These are phyloP conservation scores for Pogona vitticeps DNA, from an alignment of 2,113 vertebrate genomes.

Conservation along the genomic window DNA sequence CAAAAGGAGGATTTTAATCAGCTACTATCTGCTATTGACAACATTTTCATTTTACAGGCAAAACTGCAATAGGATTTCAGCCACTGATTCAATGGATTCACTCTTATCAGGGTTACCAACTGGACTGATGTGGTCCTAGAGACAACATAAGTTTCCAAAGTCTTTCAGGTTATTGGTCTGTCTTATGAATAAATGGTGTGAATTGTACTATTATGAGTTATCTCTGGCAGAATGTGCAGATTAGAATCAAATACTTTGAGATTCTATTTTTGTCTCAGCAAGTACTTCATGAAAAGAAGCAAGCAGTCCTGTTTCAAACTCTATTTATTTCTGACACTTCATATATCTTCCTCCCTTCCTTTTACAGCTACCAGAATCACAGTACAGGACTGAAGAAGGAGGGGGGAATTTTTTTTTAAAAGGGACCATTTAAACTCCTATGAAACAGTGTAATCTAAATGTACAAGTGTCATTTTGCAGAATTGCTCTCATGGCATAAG, in stretches of 20 bases:
- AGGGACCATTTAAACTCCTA: constrained; percentile 6
- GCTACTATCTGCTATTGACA: no score
- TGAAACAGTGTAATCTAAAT: constrained; percentile 41
- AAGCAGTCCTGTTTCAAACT: background rate
- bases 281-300: background rate
- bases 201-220: background rate
- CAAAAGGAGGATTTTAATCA: no score
- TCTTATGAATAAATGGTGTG: background rate
- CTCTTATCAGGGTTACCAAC: background rate
- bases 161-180: background rate
- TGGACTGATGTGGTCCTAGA: background rate
- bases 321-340: background rate
- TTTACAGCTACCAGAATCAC: background rate
- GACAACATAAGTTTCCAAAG: background rate
- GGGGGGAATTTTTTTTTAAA: background rate
- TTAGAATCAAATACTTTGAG: background rate
- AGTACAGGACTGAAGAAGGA: background rate
- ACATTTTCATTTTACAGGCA: no score
- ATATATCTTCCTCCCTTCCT: no score
- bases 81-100: background rate
- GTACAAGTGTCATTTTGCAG: constrained; percentile 51
- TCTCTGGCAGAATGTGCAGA: no score
- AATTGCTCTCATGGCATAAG: constrained; percentile 47
- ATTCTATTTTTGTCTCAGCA: background rate
- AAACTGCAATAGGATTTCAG: no score